Conservation (phyloP, 2,797 vertebrate genomes). For the Echeneis naucrates region DNA sequence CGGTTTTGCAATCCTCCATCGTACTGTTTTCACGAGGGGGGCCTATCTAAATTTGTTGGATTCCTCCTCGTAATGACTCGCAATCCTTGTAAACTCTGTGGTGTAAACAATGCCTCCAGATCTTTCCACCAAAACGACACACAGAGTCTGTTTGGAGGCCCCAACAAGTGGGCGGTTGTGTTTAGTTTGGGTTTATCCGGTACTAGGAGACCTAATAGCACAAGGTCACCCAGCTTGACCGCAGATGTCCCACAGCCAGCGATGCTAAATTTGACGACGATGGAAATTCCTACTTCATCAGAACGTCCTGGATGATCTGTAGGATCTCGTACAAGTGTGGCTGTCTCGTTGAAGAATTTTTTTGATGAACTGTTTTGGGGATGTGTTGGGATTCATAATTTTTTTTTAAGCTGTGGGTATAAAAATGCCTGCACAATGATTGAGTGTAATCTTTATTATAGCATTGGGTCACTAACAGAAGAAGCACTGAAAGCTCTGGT, state of each 20-base stretch:
- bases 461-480: background rate
- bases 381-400: background rate
- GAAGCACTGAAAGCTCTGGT: background rate
- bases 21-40: slow-evolving; percentile 72
- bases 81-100: slow-evolving; percentile 74
- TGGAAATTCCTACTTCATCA: background rate
- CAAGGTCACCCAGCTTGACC: slow-evolving; percentile 67
- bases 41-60: slow-evolving; percentile 68
- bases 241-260: slow-evolving; percentile 62
- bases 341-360: background rate
- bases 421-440: no score
- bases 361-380: background rate
- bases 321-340: background rate
- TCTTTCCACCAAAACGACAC: slow-evolving; percentile 72
- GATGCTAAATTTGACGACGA: slow-evolving; percentile 13
- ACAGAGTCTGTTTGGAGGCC: slow-evolving; percentile 61
- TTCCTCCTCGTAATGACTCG: slow-evolving; percentile 76
- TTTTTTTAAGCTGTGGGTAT: no score
- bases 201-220: slow-evolving; percentile 76
- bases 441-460: background rate
- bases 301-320: background rate
- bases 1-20: slow-evolving; percentile 49
- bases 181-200: slow-evolving; percentile 80
- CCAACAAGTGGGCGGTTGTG: slow-evolving; percentile 72
- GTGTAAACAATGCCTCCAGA: slow-evolving; percentile 79